Evolutionary conservation across 2,113 vertebrate species (phyloP).

Genomic region (Dascyllus trimaculatus): DNA sequence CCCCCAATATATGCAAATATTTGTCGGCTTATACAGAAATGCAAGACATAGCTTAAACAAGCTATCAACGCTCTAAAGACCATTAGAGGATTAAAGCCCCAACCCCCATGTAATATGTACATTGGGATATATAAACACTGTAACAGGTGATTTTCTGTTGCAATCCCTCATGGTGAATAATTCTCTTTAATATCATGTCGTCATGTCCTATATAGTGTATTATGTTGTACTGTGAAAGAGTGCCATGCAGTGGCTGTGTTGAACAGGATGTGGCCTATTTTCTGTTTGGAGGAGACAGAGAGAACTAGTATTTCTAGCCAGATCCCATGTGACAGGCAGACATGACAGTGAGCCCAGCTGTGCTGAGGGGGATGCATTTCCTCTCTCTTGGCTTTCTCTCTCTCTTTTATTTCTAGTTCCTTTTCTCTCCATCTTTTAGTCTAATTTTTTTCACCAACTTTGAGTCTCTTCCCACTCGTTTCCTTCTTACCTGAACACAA

Average conservation of each 20-base stretch:
- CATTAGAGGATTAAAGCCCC: background rate
- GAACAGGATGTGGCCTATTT: conserved; percentile 62
- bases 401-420: background rate
- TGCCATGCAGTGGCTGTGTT: conserved; percentile 39
- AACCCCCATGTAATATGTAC: background rate
- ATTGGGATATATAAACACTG: background rate
- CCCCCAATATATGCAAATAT: too few relatives aligned
- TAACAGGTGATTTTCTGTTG: conserved; percentile 35
- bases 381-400: conserved; percentile 37
- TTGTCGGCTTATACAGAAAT: too few relatives aligned
- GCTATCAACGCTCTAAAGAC: background rate
- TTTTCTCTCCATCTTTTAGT: conserved; percentile 7
- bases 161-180: conserved; percentile 12
- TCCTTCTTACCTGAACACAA: background rate
- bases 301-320: conserved; percentile 46
- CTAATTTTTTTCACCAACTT: background rate
- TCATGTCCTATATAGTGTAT: conserved; percentile 16
- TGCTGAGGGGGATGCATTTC: conserved; percentile 38
- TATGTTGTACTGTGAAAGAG: conserved; percentile 39
- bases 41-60: background rate
- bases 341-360: conserved; percentile 58
- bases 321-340: conserved; percentile 62
- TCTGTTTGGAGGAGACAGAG: conserved; percentile 49
- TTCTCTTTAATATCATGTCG: conserved; percentile 36
- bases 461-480: conserved; percentile 5